These are phyloP conservation scores for Moxostoma hubbsi DNA, from an alignment of 2,797 vertebrate genomes.

Conservation along the genomic window DNA sequence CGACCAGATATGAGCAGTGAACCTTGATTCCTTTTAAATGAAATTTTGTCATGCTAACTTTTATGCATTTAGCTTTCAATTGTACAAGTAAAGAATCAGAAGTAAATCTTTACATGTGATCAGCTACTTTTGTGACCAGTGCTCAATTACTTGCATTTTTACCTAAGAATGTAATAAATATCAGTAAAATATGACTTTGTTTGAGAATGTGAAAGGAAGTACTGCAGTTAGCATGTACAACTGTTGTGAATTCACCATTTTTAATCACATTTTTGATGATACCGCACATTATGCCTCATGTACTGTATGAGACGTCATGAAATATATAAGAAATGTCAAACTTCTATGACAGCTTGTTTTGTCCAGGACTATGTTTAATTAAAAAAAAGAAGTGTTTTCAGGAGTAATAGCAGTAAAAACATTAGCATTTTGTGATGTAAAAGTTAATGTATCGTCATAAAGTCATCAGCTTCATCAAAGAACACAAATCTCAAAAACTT, in stretches of 20 bases:
- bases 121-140: not conserved
- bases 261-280: not conserved
- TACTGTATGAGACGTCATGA: not conserved
- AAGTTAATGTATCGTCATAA: constrained; percentile 78
- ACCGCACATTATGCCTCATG: too few species aligned
- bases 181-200: not conserved
- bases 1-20: not conserved
- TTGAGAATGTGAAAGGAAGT: not conserved
- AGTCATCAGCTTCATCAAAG: constrained; percentile 72
- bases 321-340: constrained; percentile 53
- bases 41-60: not conserved
- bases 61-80: not conserved
- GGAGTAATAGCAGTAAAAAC: constrained; percentile 78
- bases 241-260: not conserved
- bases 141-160: not conserved
- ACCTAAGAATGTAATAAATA: not conserved
- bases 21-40: not conserved
- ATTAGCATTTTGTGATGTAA: constrained; percentile 82
- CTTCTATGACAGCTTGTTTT: constrained; percentile 50
- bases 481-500: constrained; percentile 74
- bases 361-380: constrained; percentile 77
- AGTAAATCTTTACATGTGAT: too few species aligned
- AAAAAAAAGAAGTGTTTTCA: constrained; percentile 75
- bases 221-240: not conserved
- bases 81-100: not conserved